A percentile compares a stretch with the other conserved stretches of the same genome.
Conservation (phyloP, 2,113 vertebrate species). For the Callospermophilus lateralis region DNA sequence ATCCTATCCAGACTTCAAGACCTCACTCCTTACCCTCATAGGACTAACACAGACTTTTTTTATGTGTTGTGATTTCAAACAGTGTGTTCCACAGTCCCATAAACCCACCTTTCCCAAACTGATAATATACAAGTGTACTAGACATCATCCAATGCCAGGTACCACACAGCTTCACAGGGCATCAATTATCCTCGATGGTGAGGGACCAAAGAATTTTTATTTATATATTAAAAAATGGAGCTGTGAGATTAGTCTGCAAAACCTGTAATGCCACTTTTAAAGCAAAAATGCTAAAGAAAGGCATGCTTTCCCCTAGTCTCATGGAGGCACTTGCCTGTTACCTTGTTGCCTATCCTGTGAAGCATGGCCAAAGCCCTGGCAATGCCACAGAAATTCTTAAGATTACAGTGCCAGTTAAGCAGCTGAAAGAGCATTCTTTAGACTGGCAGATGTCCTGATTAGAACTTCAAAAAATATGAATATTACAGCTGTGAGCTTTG, state of each 20-base stretch:
- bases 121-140: neutral
- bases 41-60: neutral
- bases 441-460: neutral
- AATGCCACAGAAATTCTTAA: neutral
- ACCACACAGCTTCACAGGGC: neutral
- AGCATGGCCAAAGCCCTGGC: neutral
- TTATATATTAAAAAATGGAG: neutral
- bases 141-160: neutral
- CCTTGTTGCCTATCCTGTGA: neutral
- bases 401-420: neutral
- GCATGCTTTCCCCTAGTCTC: neutral
- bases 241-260: neutral
- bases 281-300: slow-evolving; percentile 1
- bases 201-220: neutral
- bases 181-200: neutral
- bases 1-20: neutral
- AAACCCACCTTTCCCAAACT: neutral
- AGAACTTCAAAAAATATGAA: neutral
- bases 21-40: neutral
- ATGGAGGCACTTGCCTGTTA: neutral
- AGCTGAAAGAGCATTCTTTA: slow-evolving; percentile 1
- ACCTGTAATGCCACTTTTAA: neutral
- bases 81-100: neutral
- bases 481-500: neutral
- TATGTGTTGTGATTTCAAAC: neutral